Evolutionary conservation across 2,888 invertebrate species (phyloP).

Genomic region (Calameuta idolon): DNA sequence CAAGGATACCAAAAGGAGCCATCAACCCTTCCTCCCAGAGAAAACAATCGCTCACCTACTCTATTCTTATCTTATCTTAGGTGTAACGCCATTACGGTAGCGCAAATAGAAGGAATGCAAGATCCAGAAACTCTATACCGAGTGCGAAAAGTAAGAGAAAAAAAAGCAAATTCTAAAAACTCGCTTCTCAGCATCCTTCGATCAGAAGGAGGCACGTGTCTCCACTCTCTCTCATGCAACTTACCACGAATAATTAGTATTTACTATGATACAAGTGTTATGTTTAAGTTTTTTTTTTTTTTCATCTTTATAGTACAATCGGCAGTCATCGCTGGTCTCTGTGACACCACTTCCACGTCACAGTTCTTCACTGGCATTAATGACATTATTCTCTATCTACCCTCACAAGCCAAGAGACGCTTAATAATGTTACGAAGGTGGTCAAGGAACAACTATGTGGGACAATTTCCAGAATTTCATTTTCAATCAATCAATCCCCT

Average conservation of each 20-base stretch:
- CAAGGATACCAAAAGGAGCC: neutral
- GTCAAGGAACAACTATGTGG: neutral
- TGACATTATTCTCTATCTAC: neutral
- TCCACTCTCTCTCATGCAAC: slow-evolving; percentile 4
- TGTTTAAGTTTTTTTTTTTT: slow-evolving; percentile 43
- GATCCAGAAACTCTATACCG: neutral
- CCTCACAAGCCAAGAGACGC: neutral
- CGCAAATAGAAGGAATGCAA: neutral
- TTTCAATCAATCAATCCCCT: neutral
- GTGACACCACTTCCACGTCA: slow-evolving; percentile 47
- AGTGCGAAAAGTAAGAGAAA: neutral
- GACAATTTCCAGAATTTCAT: neutral
- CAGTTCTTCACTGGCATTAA: neutral
- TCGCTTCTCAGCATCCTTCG: slow-evolving; percentile 1
- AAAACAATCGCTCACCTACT: neutral
- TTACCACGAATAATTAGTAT: slow-evolving; percentile 43
- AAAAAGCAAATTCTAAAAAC: neutral
- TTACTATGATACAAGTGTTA: slow-evolving; percentile 50
- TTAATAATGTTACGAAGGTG: neutral
- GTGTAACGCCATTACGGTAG: neutral
- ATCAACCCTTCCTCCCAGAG: neutral
- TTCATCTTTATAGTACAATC: slow-evolving; percentile 49
- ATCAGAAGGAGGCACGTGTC: neutral
- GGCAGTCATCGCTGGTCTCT: slow-evolving; percentile 61
- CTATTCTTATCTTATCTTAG: neutral